phyloP scores from a whole-genome alignment of 2,113 vertebrate species.

The Ardeotis arabs region DNA sequence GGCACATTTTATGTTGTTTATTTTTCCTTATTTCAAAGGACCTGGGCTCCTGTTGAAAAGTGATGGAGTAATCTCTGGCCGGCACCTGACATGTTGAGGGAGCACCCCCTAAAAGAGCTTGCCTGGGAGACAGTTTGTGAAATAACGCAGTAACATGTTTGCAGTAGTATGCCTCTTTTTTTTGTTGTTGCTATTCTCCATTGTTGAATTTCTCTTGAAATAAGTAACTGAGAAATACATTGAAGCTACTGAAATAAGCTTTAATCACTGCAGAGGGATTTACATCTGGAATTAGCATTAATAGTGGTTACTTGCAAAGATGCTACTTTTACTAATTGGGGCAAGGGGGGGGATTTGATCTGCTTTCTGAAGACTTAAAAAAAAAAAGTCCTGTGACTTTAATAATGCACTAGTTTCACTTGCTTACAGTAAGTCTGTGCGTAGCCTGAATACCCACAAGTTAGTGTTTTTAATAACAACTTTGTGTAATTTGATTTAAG shows the following conservation, averaged over 20 bases:
- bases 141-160: constrained; percentile 72
- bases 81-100: constrained; percentile 67
- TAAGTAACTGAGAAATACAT: constrained; percentile 13
- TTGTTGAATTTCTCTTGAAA: constrained; percentile 37
- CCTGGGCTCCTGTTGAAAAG: constrained; percentile 69
- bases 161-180: constrained; percentile 58
- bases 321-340: neutral
- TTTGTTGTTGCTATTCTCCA: constrained; percentile 35
- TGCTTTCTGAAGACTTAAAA: neutral
- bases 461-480: neutral
- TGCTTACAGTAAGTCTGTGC: neutral
- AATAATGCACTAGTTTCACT: neutral
- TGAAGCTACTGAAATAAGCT: neutral
- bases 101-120: constrained; percentile 65
- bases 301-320: neutral
- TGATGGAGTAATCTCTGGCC: constrained; percentile 64
- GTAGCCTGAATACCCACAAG: neutral
- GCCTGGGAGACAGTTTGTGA: constrained; percentile 68
- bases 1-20: constrained; percentile 62
- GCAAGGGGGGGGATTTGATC: neutral
- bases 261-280: neutral
- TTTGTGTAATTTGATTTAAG: neutral
- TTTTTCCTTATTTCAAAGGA: constrained; percentile 77
- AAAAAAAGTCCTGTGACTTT: neutral
- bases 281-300: neutral